These are phyloP conservation scores for Nomada fucata DNA, from an alignment of 2,888 invertebrate genomes.

Conservation along the genomic window DNA sequence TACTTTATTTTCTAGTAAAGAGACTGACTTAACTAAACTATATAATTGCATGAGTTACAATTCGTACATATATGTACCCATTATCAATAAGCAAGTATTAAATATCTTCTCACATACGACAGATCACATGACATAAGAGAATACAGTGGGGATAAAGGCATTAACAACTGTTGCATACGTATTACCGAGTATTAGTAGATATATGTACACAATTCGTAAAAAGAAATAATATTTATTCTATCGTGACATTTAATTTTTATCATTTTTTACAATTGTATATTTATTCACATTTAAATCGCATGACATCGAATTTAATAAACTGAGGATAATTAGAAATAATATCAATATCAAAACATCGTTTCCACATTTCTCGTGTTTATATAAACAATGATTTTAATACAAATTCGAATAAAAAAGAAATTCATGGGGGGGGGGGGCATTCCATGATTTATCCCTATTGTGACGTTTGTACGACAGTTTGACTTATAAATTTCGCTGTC, in stretches of 20 bases:
- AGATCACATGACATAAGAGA: slow-evolving; percentile 25
- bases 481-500: background rate
- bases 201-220: background rate
- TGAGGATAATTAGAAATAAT: slow-evolving; percentile 9
- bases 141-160: slow-evolving; percentile 3
- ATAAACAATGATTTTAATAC: slow-evolving; percentile 11
- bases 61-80: background rate
- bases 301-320: background rate
- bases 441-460: background rate
- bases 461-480: slow-evolving; percentile 13
- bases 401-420: slow-evolving; percentile 19
- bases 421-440: background rate
- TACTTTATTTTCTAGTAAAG: background rate
- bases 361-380: background rate
- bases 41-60: background rate
- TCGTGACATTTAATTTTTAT: background rate
- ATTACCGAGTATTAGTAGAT: background rate
- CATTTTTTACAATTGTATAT: slow-evolving; percentile 14
- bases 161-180: slow-evolving; percentile 7
- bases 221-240: background rate
- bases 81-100: slow-evolving; percentile 2
- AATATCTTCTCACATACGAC: slow-evolving; percentile 8
- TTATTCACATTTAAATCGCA: background rate
- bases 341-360: slow-evolving; percentile 14
- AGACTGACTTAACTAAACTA: slow-evolving; percentile 6